Evolutionary conservation across 1,140 invertebrate species (phyloP).

Genomic region (Drosophila erecta): DNA sequence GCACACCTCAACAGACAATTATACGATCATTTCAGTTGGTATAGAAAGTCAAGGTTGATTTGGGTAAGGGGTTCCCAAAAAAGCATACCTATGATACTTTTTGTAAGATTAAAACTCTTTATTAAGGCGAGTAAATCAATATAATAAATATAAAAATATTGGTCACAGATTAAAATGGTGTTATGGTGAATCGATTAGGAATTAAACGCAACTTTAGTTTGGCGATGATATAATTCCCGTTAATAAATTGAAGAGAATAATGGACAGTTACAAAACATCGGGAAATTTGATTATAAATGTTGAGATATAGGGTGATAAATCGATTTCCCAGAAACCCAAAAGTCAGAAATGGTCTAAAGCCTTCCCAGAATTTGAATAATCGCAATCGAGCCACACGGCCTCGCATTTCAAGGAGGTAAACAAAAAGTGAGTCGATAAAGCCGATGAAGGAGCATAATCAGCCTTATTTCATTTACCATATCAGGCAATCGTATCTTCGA

Average conservation of each 20-base stretch:
- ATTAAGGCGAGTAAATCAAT: neutral
- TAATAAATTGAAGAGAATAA: neutral
- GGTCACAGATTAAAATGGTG: neutral
- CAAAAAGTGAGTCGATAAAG: slow-evolving; percentile 19
- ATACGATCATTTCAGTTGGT: slow-evolving; percentile 33
- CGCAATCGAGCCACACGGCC: neutral
- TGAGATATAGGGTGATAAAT: neutral
- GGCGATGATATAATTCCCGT: neutral
- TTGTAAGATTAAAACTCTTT: neutral
- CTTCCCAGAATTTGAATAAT: slow-evolving; percentile 34
- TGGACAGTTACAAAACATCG: neutral
- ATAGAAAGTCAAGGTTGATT: slow-evolving; percentile 18
- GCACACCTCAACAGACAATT: slow-evolving; percentile 42
- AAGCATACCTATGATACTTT: neutral
- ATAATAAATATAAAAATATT: neutral
- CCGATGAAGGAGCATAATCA: slow-evolving; percentile 13
- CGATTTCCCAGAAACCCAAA: too few species aligned
- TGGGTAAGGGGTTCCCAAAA: neutral
- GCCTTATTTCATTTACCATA: slow-evolving; percentile 25
- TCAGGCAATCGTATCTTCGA: slow-evolving; percentile 35
- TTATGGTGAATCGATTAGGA: neutral
- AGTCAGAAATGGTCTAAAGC: neutral
- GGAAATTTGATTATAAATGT: neutral
- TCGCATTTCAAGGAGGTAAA: slow-evolving; percentile 34
- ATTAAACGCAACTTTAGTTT: neutral